Conservation (phyloP, 2,888 invertebrate species). For the Tiliacea citrago region DNA sequence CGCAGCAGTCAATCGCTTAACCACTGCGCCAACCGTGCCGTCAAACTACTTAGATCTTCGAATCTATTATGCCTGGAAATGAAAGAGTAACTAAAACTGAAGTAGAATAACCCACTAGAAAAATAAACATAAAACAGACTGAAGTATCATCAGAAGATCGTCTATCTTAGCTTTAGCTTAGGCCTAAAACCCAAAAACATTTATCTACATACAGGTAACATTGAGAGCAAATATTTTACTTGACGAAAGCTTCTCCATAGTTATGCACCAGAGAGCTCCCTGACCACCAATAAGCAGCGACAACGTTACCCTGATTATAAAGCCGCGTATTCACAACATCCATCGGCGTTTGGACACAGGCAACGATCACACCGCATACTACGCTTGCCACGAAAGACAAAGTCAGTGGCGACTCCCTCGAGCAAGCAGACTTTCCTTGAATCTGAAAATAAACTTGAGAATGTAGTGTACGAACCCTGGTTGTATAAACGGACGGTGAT, state of each 20-base stretch:
- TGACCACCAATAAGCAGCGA: slow-evolving; percentile 36
- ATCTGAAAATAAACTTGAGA: slow-evolving; percentile 76
- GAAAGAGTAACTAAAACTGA: neutral
- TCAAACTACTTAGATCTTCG: too few relatives aligned
- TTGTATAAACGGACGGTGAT: slow-evolving; percentile 96
- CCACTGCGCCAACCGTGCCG: too few relatives aligned
- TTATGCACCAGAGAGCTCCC: slow-evolving; percentile 37
- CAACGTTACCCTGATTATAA: slow-evolving; percentile 95
- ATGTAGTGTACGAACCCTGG: slow-evolving; percentile 91
- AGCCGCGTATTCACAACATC: slow-evolving; percentile 96
- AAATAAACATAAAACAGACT: neutral
- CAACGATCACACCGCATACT: slow-evolving; percentile 94
- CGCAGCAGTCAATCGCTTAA: too few relatives aligned
- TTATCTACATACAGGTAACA: slow-evolving; percentile 1
- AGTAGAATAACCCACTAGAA: neutral
- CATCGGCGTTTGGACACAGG: slow-evolving; percentile 95
- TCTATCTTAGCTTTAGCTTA: neutral
- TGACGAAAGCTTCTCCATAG: slow-evolving; percentile 23
- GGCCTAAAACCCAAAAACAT: neutral
- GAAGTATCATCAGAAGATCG: neutral
- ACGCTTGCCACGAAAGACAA: slow-evolving; percentile 94
- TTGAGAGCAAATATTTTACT: slow-evolving; percentile 22
- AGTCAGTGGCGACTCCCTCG: slow-evolving; percentile 89
- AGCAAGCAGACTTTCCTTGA: slow-evolving; percentile 78
- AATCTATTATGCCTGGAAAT: neutral